phyloP scores from a whole-genome alignment of 2,797 vertebrate genomes.

The Eurystomus glaucurus region DNA sequence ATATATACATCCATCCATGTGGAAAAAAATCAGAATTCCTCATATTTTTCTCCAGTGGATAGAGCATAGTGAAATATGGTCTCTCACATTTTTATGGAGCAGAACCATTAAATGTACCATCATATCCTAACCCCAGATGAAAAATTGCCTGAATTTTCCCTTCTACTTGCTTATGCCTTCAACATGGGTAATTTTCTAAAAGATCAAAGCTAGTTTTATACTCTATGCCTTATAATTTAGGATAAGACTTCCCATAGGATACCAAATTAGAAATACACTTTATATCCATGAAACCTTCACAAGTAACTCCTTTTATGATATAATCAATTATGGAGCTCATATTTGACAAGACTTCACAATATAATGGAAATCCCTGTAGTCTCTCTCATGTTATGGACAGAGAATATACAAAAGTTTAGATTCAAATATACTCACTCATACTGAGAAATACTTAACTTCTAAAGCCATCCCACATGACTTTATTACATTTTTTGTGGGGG shows the following conservation, averaged over 20 bases:
- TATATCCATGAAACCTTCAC: slow-evolving; percentile 19
- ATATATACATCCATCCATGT: neutral
- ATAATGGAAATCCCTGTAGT: neutral
- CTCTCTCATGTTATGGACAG: neutral
- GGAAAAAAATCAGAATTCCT: slow-evolving; percentile 14
- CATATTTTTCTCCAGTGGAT: slow-evolving; percentile 13
- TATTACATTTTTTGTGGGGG: neutral
- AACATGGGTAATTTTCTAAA: slow-evolving; percentile 38
- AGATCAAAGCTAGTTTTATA: slow-evolving; percentile 56
- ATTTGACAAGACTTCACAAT: slow-evolving; percentile 27
- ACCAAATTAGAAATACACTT: slow-evolving; percentile 47
- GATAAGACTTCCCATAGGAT: neutral
- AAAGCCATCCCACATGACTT: neutral
- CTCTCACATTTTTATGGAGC: slow-evolving; percentile 28
- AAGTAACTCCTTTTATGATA: slow-evolving; percentile 34
- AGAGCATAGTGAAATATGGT: slow-evolving; percentile 26
- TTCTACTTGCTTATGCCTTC: slow-evolving; percentile 43
- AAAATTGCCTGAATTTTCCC: slow-evolving; percentile 33
- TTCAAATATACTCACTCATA: neutral
- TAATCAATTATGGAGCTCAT: neutral
- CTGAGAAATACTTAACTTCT: neutral
- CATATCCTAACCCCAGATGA: slow-evolving; percentile 4
- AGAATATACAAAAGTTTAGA: neutral
- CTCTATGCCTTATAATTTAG: slow-evolving; percentile 31
- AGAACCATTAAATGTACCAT: slow-evolving; percentile 39